A percentile compares a stretch with the other conserved stretches of the same genome.
phyloP scores from a whole-genome alignment of 2,888 invertebrate species.

The Atherix ibis region DNA sequence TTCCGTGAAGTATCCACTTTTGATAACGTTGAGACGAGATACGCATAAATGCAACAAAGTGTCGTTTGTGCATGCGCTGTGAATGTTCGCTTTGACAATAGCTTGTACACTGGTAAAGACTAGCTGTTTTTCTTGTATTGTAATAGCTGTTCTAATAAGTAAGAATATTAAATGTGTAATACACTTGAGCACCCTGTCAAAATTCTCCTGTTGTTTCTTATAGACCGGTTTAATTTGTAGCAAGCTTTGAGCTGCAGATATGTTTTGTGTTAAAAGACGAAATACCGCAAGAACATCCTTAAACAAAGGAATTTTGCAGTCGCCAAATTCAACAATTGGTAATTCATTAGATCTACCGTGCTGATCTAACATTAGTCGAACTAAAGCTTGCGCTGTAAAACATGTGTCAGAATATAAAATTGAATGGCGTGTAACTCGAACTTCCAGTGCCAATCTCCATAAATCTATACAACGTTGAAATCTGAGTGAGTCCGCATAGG shows the following conservation, averaged over 20 bases:
- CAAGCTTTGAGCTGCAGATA: constrained; percentile 39
- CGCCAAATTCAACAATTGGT: constrained; percentile 32
- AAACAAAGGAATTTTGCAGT: constrained; percentile 42
- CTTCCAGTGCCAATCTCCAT: constrained; percentile 69
- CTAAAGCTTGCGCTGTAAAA: constrained; percentile 73
- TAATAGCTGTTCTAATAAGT: constrained; percentile 41
- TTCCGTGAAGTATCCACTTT: constrained; percentile 59
- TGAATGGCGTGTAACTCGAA: constrained; percentile 64
- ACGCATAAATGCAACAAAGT: constrained; percentile 75
- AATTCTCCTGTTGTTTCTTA: constrained; percentile 64
- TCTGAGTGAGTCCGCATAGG: constrained; percentile 53
- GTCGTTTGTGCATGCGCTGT: constrained; percentile 54
- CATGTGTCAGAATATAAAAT: constrained; percentile 64
- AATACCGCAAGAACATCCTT: constrained; percentile 56
- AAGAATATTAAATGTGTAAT: constrained; percentile 61
- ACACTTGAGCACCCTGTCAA: constrained; percentile 66
- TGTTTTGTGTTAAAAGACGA: constrained; percentile 45
- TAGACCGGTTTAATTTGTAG: constrained; percentile 48
- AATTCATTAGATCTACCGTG: constrained; percentile 41
- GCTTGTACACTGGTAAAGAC: constrained; percentile 36
- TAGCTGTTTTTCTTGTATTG: constrained; percentile 34
- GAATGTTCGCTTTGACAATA: constrained; percentile 46
- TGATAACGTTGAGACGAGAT: constrained; percentile 59
- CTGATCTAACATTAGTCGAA: constrained; percentile 65
- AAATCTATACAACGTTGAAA: constrained; percentile 76